A percentile compares a stretch with the other conserved stretches of the same genome.
phyloP scores from a whole-genome alignment of 2,888 invertebrate species.

The Noctua janthina region DNA sequence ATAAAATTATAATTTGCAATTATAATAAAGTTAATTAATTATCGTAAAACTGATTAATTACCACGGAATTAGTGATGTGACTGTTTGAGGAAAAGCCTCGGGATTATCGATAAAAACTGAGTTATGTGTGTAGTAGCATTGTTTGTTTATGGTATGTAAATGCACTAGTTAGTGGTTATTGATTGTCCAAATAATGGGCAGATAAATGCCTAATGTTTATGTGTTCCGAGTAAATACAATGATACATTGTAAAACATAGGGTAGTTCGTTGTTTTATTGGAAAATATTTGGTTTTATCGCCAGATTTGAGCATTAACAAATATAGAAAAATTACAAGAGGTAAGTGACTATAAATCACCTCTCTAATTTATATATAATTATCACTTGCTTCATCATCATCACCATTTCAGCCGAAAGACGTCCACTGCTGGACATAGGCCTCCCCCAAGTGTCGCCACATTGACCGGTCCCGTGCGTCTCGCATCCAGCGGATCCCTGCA shows the following conservation, averaged over 20 bases:
- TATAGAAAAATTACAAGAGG: not conserved
- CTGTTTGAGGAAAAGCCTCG: not conserved
- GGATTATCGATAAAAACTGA: not conserved
- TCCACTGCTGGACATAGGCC: no score
- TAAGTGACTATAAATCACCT: not conserved
- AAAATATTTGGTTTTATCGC: not conserved
- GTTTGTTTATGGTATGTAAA: not conserved
- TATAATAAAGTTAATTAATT: not conserved
- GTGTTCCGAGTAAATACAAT: not conserved
- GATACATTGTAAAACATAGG: not conserved
- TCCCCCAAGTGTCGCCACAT: no score
- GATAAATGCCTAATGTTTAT: not conserved
- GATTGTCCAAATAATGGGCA: not conserved
- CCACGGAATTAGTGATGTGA: not conserved
- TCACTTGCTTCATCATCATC: no score
- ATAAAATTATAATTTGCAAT: not conserved
- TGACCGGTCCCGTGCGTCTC: no score
- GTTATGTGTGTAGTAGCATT: not conserved
- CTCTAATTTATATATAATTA: no score
- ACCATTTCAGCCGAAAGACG: no score
- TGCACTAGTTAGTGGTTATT: slow-evolving; percentile 2
- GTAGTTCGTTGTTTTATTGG: not conserved
- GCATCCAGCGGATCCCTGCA: no score
- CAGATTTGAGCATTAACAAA: not conserved
- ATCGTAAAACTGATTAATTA: slow-evolving; percentile 6